Percentiles rank a stretch among this genome's conserved stretches.
Evolutionary conservation across 2,113 vertebrate genomes (phyloP).

Genomic region (Chaetops frenatus): DNA sequence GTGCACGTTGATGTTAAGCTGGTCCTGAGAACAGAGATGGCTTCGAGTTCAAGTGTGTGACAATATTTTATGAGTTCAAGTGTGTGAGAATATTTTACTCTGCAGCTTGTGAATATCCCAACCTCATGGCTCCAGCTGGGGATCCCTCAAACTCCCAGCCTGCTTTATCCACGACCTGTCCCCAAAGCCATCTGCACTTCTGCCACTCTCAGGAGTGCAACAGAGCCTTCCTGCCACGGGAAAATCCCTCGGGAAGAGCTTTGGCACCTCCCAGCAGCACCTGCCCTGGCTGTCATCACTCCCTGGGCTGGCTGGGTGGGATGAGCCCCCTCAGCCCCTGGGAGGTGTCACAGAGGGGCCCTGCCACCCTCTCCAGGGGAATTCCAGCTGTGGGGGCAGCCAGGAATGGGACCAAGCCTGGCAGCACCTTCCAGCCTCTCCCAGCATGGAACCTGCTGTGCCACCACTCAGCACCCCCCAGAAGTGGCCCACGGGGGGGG

Average conservation of each 20-base stretch:
- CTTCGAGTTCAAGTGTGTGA: no score
- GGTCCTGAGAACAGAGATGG: no score
- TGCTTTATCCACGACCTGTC: no score
- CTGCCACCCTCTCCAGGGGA: background rate
- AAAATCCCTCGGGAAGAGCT: background rate
- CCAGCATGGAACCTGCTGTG: background rate
- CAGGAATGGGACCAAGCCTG: rapidly evolving
- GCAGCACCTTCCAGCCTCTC: background rate
- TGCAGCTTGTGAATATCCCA: no score
- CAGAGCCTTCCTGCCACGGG: rapidly evolving
- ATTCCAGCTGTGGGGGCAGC: background rate
- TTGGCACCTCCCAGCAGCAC: background rate
- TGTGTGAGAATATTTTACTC: no score
- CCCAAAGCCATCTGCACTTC: background rate
- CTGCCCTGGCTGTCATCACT: background rate
- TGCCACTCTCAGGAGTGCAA: background rate
- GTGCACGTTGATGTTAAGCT: no score
- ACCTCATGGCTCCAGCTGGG: no score
- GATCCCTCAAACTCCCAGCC: no score
- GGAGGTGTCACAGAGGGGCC: background rate
- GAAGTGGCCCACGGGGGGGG: rapidly evolving
- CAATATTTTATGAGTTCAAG: no score
- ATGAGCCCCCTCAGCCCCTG: background rate
- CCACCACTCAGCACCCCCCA: background rate
- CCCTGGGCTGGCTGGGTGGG: background rate